These are phyloP conservation scores for Malurus splendens DNA, from an alignment of 2,797 vertebrate genomes.

Conservation along the genomic window DNA sequence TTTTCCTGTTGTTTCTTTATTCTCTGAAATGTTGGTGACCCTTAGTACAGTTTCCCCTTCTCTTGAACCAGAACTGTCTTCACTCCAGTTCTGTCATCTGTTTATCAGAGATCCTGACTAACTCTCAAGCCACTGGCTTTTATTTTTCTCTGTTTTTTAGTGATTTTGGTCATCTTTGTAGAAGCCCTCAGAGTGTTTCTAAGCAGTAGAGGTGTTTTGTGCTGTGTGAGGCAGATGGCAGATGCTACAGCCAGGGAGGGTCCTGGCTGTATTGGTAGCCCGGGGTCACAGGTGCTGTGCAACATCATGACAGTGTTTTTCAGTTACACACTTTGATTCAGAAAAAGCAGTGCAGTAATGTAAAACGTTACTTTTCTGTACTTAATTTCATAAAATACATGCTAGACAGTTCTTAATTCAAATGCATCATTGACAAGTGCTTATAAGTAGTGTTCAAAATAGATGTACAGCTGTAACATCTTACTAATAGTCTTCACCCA, in stretches of 20 bases:
- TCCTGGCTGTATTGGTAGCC: not conserved
- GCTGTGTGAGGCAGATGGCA: not conserved
- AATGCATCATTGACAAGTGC: not conserved
- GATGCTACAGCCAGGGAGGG: not conserved
- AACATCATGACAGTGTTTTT: not conserved
- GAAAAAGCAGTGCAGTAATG: not conserved
- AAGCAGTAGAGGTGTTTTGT: not conserved
- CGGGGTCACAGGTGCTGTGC: accelerated
- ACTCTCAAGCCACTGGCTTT: not conserved
- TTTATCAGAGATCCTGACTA: not conserved
- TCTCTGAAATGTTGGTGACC: not conserved
- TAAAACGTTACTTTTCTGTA: not conserved
- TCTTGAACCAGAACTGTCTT: not conserved
- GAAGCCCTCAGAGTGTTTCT: not conserved
- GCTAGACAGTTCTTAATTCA: not conserved
- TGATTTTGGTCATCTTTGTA: not conserved
- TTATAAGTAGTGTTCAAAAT: not conserved
- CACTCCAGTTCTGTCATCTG: not conserved
- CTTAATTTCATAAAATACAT: not conserved
- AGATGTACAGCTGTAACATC: not conserved
- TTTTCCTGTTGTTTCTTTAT: not conserved
- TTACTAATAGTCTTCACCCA: not conserved
- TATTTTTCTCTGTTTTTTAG: not conserved
- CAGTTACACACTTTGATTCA: not conserved
- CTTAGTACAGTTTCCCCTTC: not conserved